These are phyloP conservation scores for Blastobasis adustella DNA, from an alignment of 2,888 invertebrate species.

Conservation along the genomic window DNA sequence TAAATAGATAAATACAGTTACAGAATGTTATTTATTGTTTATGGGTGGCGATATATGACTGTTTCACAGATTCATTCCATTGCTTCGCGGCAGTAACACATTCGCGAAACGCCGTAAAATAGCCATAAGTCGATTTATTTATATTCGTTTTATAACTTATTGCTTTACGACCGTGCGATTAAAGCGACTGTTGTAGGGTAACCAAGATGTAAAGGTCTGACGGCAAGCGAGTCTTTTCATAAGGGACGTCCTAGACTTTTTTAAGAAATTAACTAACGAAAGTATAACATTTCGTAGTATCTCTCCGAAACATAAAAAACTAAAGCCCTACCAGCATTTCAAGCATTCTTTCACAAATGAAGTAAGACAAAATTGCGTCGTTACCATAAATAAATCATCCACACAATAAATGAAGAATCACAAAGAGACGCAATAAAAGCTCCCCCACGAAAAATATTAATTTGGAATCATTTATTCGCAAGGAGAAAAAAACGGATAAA, in stretches of 20 bases:
- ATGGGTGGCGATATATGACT: too few species aligned
- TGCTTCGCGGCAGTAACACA: constrained; percentile 46
- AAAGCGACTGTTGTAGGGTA: constrained; percentile 40
- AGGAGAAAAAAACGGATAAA: constrained; percentile 44
- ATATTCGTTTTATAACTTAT: constrained; percentile 58
- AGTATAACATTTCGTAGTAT: too few species aligned
- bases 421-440: constrained; percentile 44
- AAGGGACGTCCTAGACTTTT: neutral
- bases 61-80: constrained; percentile 24
- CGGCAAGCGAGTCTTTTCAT: constrained; percentile 1
- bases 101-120: constrained; percentile 53
- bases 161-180: constrained; percentile 50
- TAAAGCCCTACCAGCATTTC: neutral
- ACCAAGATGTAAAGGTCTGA: constrained; percentile 17
- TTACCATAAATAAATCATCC: constrained; percentile 29
- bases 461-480: constrained; percentile 53
- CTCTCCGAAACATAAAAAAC: too few species aligned
- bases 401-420: constrained; percentile 25
- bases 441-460: constrained; percentile 49
- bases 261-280: too few species aligned
- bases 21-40: too few species aligned
- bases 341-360: neutral
- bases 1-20: too few species aligned
- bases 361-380: constrained; percentile 10
- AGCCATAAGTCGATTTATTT: constrained; percentile 55